These are phyloP conservation scores for Oreochromis grahami DNA, from an alignment of 2,797 vertebrate species.

Conservation along the genomic window DNA sequence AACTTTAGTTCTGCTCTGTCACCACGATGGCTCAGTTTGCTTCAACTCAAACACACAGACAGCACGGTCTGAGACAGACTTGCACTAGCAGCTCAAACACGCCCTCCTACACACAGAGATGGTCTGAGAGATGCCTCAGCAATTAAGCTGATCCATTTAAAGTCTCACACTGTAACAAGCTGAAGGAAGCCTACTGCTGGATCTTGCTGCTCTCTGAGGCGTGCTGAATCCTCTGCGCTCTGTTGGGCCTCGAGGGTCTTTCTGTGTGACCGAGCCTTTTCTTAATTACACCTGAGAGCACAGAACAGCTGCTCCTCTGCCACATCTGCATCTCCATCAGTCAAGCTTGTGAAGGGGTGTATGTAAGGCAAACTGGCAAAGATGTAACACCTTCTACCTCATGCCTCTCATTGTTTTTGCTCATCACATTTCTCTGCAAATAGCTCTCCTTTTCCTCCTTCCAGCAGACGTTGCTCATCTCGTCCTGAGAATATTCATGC, in stretches of 20 bases:
- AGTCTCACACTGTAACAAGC: conserved; percentile 46
- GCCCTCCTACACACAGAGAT: conserved; percentile 53
- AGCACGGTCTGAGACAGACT: neutral
- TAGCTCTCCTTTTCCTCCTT: neutral
- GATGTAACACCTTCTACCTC: neutral
- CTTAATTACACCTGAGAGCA: conserved; percentile 64
- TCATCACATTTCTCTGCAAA: neutral
- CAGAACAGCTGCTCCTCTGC: conserved; percentile 52
- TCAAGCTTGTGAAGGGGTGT: neutral
- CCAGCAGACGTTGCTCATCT: neutral
- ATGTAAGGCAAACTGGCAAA: conserved; percentile 11
- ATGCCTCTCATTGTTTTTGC: neutral
- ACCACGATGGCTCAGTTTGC: neutral
- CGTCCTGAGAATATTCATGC: neutral
- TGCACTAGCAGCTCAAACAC: conserved; percentile 3
- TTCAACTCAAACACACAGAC: neutral
- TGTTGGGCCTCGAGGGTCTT: conserved; percentile 18
- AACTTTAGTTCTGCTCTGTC: conserved; percentile 13
- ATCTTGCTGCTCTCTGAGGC: conserved; percentile 37
- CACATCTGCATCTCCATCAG: conserved; percentile 53
- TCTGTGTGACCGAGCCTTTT: conserved; percentile 49
- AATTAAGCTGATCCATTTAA: conserved; percentile 54
- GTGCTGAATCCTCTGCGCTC: conserved; percentile 16
- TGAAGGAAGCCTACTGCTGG: conserved; percentile 31
- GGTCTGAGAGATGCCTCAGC: conserved; percentile 50